Percentiles rank a stretch among this genome's conserved stretches.
These are phyloP conservation scores for Calliopum simillimum DNA, from an alignment of 2,888 invertebrate species.

Conservation along the genomic window DNA sequence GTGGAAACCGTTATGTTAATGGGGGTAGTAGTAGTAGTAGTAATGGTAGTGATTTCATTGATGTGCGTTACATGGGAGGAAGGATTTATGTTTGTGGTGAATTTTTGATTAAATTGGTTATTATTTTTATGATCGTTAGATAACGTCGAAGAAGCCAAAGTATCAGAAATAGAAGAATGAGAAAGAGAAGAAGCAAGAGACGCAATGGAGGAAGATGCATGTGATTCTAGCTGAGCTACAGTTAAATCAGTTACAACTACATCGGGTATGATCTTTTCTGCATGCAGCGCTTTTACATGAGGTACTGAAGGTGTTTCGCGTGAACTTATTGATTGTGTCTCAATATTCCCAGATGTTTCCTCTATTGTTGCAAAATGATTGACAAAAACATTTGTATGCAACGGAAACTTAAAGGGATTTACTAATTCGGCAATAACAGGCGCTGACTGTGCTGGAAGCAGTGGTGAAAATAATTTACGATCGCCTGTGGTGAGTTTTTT, in stretches of 20 bases:
- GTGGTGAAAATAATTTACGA: conserved; percentile 21
- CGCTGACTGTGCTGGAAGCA: conserved; percentile 49
- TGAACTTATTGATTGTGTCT: background rate
- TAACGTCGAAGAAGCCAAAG: conserved; percentile 29
- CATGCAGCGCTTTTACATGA: conserved; percentile 27
- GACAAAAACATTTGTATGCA: conserved; percentile 37
- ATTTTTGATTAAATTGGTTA: conserved; percentile 47
- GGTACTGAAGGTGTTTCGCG: background rate
- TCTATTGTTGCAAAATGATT: conserved; percentile 56
- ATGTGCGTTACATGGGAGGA: conserved; percentile 19
- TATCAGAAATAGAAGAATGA: conserved; percentile 35
- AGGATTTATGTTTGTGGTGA: conserved; percentile 36
- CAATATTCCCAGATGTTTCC: conserved; percentile 48
- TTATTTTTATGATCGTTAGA: conserved; percentile 29
- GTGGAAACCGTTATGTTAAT: conserved; percentile 38
- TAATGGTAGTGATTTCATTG: conserved; percentile 37
- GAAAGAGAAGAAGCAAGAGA: no score
- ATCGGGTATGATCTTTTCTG: conserved; percentile 23
- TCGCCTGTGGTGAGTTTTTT: conserved; percentile 10
- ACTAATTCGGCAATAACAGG: conserved; percentile 46
- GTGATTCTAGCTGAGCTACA: conserved; percentile 28
- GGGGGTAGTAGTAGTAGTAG: conserved; percentile 43
- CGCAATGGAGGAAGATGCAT: background rate
- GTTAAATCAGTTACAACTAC: conserved; percentile 27
- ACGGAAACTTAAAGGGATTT: conserved; percentile 54